Evolutionary conservation across 2,797 vertebrate genomes (phyloP), one percentile per base, ranked within the genome.

Genomic region (Podargus strigoides): DNA sequence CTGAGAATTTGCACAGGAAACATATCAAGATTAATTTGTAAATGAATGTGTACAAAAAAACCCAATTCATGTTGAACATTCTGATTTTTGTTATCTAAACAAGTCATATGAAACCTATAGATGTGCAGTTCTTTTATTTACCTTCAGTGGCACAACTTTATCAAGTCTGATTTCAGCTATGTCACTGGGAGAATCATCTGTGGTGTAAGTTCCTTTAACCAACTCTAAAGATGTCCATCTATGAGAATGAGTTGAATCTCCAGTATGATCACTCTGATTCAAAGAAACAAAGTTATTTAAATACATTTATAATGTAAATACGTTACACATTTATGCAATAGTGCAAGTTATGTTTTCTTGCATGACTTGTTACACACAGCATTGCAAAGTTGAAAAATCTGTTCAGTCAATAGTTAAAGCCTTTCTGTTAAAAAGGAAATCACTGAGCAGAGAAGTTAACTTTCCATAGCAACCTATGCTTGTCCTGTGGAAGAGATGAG

Each of bases 151-250:
- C 82, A 99, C 99, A 36, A 99, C 99, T 97, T 99, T 99, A 95
- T 99, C 99, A 94, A 99, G 98, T 92, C 99, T 99, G 86, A 99
- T 99, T 97, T 99, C 99, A 85, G 99, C 98, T 91, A 99, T 99
- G 91, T 99, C 99, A 97, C 99, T 99, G 27, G 99, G 99, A 77
- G 99, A 99, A 96, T 99, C 99, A 86, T 99, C 99, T 15, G 99
- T 99, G 96, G 99, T 99, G 68, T 99, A 99, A 63, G 99, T 99
- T 88, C 99, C 99, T 98, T 99, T 99, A 94, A 99, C 99, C 93
- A 99, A 97, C 95, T 99, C 99, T 42, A 99, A 97, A 79, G 99
- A 99, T 2, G 99, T 99, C 99, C 99, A 99, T 95, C 99, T 98
- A 95, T 99, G 99, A 94, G 99, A 99, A 97, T 99, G 99, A 80